Conservation (phyloP, 2,113 vertebrate species). For the Raja brachyura region DNA sequence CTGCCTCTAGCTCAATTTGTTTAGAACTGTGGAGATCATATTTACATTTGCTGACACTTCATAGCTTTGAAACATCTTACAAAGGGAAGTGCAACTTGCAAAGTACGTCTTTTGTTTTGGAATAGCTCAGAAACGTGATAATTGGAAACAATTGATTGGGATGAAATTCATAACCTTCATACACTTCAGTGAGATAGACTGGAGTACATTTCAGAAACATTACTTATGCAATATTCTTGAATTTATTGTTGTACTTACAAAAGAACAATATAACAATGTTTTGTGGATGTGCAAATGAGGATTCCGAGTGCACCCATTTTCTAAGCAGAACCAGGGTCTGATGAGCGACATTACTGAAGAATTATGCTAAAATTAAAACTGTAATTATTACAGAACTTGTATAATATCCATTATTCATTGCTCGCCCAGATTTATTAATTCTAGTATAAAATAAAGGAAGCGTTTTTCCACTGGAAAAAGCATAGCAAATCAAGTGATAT, state of each 20-base stretch:
- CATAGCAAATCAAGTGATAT: neutral
- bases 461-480: neutral
- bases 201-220: neutral
- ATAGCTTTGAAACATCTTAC: neutral
- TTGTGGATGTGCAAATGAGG: neutral
- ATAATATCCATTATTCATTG: neutral
- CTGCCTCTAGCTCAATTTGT: neutral
- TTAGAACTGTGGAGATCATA: neutral
- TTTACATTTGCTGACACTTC: neutral
- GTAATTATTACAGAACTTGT: neutral
- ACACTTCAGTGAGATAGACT: neutral
- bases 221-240: neutral
- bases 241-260: neutral
- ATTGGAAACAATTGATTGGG: neutral
- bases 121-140: neutral
- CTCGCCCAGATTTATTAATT: neutral
- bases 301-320: neutral
- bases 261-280: neutral
- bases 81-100: neutral
- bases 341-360: neutral
- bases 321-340: neutral
- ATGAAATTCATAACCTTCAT: neutral
- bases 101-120: neutral
- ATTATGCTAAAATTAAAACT: neutral
- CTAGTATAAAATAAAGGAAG: neutral